These are phyloP conservation scores for Rosalia funebris DNA, from an alignment of 2,888 invertebrate genomes.

Conservation along the genomic window DNA sequence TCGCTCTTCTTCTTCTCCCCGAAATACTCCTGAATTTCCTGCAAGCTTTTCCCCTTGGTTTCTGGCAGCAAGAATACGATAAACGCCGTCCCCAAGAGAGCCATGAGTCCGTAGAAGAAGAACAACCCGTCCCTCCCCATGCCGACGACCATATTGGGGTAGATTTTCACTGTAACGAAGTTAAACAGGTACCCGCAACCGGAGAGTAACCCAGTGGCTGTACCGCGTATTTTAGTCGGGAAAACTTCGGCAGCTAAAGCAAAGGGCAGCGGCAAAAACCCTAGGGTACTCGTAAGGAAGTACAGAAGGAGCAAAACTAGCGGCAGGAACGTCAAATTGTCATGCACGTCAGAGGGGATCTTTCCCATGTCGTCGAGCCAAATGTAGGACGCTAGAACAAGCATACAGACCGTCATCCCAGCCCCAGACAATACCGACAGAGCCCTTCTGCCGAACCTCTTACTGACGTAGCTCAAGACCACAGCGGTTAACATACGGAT, in stretches of 20 bases:
- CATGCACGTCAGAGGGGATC: slow-evolving; percentile 44
- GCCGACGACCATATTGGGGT: slow-evolving; percentile 61
- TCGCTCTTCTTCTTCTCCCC: slow-evolving; percentile 40
- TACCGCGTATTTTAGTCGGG: slow-evolving; percentile 66
- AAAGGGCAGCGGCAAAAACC: slow-evolving; percentile 69
- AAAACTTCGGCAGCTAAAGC: slow-evolving; percentile 70
- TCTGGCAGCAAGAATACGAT: slow-evolving; percentile 65
- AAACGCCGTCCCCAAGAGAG: slow-evolving; percentile 66
- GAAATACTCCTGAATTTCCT: slow-evolving; percentile 66
- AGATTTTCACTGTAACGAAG: slow-evolving; percentile 67
- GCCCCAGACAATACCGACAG: slow-evolving; percentile 70
- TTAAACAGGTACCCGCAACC: slow-evolving; percentile 67
- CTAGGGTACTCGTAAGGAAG: slow-evolving; percentile 67
- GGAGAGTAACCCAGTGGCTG: slow-evolving; percentile 65
- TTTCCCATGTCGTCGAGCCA: slow-evolving; percentile 53
- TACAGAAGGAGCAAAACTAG: slow-evolving; percentile 63
- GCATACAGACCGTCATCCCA: slow-evolving; percentile 68
- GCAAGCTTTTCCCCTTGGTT: slow-evolving; percentile 67
- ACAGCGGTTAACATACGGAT: slow-evolving; percentile 64
- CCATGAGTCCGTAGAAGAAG: slow-evolving; percentile 64
- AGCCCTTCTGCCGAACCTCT: slow-evolving; percentile 68
- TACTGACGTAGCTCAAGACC: slow-evolving; percentile 64
- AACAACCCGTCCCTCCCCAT: slow-evolving; percentile 66
- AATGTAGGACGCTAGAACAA: slow-evolving; percentile 64
- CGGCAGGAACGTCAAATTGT: slow-evolving; percentile 59